Percentiles rank a stretch among this genome's conserved stretches.
Evolutionary conservation across 2,888 invertebrate species (phyloP).

Genomic region (Eupithecia insigniata): DNA sequence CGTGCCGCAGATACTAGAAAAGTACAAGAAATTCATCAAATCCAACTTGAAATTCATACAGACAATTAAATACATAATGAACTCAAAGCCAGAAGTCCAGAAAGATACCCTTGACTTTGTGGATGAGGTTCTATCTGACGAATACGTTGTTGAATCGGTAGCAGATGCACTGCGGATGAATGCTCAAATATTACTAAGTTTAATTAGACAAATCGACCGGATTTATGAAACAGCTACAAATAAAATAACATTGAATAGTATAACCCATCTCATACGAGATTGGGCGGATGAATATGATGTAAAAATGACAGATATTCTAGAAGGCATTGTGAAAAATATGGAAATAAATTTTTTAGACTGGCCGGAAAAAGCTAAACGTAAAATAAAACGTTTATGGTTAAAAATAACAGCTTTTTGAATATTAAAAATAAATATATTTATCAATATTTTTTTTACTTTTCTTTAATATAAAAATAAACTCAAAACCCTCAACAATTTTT

Average conservation of each 20-base stretch:
- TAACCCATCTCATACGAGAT: constrained; percentile 48
- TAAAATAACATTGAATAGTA: constrained; percentile 51
- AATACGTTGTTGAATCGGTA: constrained; percentile 46
- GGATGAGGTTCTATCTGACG: constrained; percentile 58
- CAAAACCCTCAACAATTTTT: no score
- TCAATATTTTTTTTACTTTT: background rate
- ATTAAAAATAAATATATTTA: background rate
- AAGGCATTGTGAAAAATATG: constrained; percentile 55
- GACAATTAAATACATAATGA: constrained; percentile 43
- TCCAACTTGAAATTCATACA: constrained; percentile 30
- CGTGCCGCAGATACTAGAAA: constrained; percentile 17
- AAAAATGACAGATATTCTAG: constrained; percentile 36
- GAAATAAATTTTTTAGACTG: constrained; percentile 55
- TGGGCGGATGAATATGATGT: constrained; percentile 40
- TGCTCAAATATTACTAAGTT: constrained; percentile 45
- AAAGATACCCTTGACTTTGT: constrained; percentile 60
- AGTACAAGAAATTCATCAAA: constrained; percentile 25
- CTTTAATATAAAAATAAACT: no score
- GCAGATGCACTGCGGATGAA: constrained; percentile 48
- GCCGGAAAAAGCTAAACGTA: constrained; percentile 53
- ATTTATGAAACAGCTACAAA: constrained; percentile 53
- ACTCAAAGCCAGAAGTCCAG: constrained; percentile 47
- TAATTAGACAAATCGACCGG: constrained; percentile 53
- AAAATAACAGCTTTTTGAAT: constrained; percentile 44
- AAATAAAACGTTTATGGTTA: constrained; percentile 54